These are phyloP conservation scores for Norana najaformis DNA, from an alignment of 2,888 invertebrate genomes.

Conservation along the genomic window DNA sequence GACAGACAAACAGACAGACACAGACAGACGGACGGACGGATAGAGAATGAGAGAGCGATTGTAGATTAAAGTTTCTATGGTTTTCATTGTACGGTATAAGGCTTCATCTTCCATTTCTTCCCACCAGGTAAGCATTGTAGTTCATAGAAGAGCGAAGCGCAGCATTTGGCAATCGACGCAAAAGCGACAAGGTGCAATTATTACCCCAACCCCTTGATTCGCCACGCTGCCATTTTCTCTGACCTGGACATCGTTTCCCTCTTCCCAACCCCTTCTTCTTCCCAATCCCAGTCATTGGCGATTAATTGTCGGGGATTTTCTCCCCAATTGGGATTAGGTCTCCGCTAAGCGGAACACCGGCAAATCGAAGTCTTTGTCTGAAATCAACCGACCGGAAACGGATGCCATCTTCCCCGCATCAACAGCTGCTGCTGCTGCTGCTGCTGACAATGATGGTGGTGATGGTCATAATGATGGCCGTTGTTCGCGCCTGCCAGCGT, in stretches of 20 bases:
- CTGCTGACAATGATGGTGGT: not conserved
- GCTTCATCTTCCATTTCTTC: not conserved
- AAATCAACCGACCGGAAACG: not conserved
- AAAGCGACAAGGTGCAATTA: not conserved
- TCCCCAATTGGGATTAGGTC: not conserved
- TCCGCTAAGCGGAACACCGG: not conserved
- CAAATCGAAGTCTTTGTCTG: not conserved
- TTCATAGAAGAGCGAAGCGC: not conserved
- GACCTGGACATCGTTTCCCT: not conserved
- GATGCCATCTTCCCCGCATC: constrained; percentile 5
- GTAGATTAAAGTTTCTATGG: not conserved
- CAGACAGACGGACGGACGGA: not conserved
- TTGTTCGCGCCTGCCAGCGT: not conserved
- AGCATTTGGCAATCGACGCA: not conserved
- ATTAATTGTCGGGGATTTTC: not conserved
- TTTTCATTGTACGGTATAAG: not conserved
- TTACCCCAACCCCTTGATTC: not conserved
- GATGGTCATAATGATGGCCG: not conserved
- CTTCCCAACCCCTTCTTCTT: not conserved
- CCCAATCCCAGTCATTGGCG: not conserved
- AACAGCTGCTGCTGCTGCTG: not conserved
- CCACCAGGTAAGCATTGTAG: not conserved
- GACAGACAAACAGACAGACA: too few species aligned
- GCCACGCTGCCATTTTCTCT: not conserved
- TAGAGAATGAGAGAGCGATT: not conserved